Percentiles rank a stretch among this genome's conserved stretches.
These are phyloP conservation scores for Antechinus flavipes DNA, from an alignment of 2,113 vertebrate genomes.

Conservation along the genomic window DNA sequence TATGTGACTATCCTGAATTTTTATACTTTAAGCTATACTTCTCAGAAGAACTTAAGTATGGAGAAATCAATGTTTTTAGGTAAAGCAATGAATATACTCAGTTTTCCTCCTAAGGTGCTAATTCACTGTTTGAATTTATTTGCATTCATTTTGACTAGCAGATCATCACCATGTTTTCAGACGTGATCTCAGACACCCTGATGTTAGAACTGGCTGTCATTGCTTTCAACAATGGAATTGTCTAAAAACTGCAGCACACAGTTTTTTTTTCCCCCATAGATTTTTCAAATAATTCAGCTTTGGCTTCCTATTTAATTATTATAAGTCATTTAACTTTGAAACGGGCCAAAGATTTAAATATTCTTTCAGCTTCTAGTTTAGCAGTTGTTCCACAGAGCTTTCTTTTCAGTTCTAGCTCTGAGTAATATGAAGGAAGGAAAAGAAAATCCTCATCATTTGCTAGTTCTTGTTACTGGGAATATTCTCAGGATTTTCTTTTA, in stretches of 20 bases:
- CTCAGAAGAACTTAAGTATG: conserved; percentile 19
- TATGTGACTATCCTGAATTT: not conserved
- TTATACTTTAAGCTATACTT: conserved; percentile 16
- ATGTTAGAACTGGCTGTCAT: not conserved
- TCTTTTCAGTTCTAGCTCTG: not conserved
- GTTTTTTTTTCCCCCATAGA: not conserved
- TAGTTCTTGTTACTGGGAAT: not conserved
- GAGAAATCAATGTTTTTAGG: conserved; percentile 24
- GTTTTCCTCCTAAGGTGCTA: not conserved
- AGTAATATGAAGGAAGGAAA: conserved; percentile 4
- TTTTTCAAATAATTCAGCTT: conserved; percentile 13
- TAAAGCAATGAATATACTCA: not conserved
- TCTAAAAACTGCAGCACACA: conserved; percentile 16
- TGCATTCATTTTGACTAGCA: conserved; percentile 29
- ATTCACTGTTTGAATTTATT: conserved; percentile 29
- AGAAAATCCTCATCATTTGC: conserved; percentile 1
- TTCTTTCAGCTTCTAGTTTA: not conserved
- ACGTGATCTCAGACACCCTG: conserved; percentile 22
- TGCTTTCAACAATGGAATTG: conserved; percentile 18
- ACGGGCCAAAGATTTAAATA: not conserved
- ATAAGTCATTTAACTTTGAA: not conserved
- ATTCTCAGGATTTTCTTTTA: not conserved
- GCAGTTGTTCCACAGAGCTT: not conserved
- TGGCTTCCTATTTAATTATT: conserved; percentile 2
- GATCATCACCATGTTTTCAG: conserved; percentile 4